A percentile compares a stretch with the other conserved stretches of the same genome.
phyloP scores from a whole-genome alignment of 2,888 invertebrate genomes.

The Diarsia rubi region DNA sequence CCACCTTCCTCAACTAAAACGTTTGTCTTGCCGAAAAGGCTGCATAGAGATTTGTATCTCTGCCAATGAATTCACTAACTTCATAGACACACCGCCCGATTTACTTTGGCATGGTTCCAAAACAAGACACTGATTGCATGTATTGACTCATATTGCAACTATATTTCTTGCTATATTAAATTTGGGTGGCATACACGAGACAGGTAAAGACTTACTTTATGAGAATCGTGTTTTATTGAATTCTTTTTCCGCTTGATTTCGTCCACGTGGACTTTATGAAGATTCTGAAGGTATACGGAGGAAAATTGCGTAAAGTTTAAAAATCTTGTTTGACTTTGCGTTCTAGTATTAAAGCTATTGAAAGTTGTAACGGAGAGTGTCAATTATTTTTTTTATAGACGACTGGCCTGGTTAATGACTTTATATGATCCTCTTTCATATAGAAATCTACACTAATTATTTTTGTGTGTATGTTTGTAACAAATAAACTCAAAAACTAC shows the following conservation, averaged over 20 bases:
- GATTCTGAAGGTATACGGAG: slow-evolving; percentile 9
- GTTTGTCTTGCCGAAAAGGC: slow-evolving; percentile 29
- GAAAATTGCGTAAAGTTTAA: background rate
- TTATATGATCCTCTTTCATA: background rate
- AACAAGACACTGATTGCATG: slow-evolving; percentile 79
- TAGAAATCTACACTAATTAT: too few species aligned
- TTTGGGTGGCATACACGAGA: slow-evolving; percentile 68
- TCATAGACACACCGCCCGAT: slow-evolving; percentile 75
- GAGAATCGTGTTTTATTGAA: slow-evolving; percentile 55
- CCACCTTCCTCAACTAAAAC: slow-evolving; percentile 26
- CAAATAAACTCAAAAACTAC: too few species aligned
- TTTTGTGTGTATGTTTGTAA: too few species aligned
- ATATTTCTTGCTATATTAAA: slow-evolving; percentile 80
- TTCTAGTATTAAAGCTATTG: background rate
- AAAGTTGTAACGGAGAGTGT: background rate
- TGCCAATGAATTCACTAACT: slow-evolving; percentile 81
- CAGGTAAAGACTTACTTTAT: slow-evolving; percentile 59
- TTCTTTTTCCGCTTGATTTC: slow-evolving; percentile 19
- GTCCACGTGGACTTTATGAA: slow-evolving; percentile 31
- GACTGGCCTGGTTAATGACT: background rate
- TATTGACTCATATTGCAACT: slow-evolving; percentile 80
- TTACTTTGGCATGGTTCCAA: slow-evolving; percentile 80
- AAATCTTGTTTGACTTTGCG: background rate
- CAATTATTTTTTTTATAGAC: too few species aligned
- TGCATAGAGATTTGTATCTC: slow-evolving; percentile 75